A percentile compares a stretch with the other conserved stretches of the same genome.
Evolutionary conservation across 1,140 invertebrate genomes (phyloP).

Genomic region (Cydia splendana): DNA sequence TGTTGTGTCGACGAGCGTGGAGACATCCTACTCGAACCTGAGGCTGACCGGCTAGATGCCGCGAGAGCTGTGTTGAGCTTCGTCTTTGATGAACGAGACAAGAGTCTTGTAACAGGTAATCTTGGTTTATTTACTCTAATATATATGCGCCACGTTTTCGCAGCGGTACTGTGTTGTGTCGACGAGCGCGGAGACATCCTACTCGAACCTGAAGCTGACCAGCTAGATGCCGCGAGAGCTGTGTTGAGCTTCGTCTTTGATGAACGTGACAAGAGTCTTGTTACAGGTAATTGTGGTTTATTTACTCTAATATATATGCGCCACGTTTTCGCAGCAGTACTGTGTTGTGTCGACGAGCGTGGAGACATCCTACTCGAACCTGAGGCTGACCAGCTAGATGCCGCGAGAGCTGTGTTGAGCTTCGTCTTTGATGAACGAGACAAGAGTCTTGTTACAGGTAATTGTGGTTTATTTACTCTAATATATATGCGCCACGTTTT

Average conservation of each 20-base stretch:
- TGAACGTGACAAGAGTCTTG: conserved; percentile 82
- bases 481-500: conserved; percentile 91
- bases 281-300: conserved; percentile 71
- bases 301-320: no score
- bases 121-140: no score
- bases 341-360: conserved; percentile 84
- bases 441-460: conserved; percentile 80
- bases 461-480: no score
- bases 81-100: conserved; percentile 86
- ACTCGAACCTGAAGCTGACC: conserved; percentile 82
- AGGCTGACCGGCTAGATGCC: conserved; percentile 58
- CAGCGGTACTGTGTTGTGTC: conserved; percentile 87
- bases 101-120: conserved; percentile 79
- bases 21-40: conserved; percentile 85
- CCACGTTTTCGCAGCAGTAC: conserved; percentile 88
- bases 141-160: conserved; percentile 90
- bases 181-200: conserved; percentile 82
- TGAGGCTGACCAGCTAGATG: conserved; percentile 59
- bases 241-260: conserved; percentile 87
- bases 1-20: conserved; percentile 85
- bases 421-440: conserved; percentile 87
- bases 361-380: conserved; percentile 86
- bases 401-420: conserved; percentile 81
- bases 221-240: conserved; percentile 70
- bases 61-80: conserved; percentile 82